Evolutionary conservation across 92 coral and sea anemone genomes (phyloP).

Genomic region (Micromussa lordhowensis): DNA sequence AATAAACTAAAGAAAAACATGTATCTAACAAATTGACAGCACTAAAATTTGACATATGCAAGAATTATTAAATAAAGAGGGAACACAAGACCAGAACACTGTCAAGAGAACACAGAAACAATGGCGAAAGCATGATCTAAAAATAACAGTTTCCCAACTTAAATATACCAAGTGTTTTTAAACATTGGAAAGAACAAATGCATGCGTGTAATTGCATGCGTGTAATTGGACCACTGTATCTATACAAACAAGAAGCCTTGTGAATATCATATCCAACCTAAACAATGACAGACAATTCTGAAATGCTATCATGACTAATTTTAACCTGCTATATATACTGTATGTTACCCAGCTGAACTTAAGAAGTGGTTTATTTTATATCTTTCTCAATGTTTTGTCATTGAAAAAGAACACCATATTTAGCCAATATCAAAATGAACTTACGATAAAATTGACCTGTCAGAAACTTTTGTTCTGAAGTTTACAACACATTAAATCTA

Average conservation of each 20-base stretch:
- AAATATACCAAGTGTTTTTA: too few relatives aligned
- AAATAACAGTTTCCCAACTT: too few relatives aligned
- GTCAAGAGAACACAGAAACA: too few relatives aligned
- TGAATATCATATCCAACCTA: too few relatives aligned
- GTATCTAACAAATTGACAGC: too few relatives aligned
- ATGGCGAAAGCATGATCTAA: not conserved
- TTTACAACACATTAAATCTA: not conserved
- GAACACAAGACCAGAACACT: too few relatives aligned
- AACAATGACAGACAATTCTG: not conserved
- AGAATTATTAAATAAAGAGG: too few relatives aligned
- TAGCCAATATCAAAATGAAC: not conserved
- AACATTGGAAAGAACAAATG: too few relatives aligned
- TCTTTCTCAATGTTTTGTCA: not conserved
- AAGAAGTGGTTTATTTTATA: not conserved
- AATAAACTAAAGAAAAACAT: too few relatives aligned
- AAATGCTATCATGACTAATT: not conserved
- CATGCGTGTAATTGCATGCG: too few relatives aligned
- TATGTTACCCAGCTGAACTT: not conserved
- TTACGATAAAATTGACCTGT: not conserved
- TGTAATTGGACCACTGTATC: too few relatives aligned
- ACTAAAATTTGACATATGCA: not conserved
- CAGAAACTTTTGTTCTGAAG: not conserved
- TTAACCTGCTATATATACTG: not conserved
- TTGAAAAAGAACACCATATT: not conserved
- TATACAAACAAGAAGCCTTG: too few relatives aligned